Evolutionary conservation across 2,113 vertebrate genomes (phyloP).

Genomic region (Nyctereutes procyonoides): DNA sequence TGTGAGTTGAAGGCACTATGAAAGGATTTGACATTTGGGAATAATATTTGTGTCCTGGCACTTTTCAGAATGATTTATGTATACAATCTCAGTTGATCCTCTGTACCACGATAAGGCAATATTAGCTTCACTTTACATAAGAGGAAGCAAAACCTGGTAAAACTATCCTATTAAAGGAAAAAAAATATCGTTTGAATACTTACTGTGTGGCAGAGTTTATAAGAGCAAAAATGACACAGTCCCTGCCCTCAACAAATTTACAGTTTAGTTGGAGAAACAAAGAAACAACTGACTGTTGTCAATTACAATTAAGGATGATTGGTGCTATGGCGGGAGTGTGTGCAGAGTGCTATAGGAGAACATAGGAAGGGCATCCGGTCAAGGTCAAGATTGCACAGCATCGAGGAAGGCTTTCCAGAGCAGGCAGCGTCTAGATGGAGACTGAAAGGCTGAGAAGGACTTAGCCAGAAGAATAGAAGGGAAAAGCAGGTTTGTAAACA

Average conservation of each 20-base stretch:
- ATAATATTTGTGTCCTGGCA: constrained; percentile 39
- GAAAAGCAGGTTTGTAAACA: not conserved
- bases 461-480: not conserved
- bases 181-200: not conserved
- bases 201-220: not conserved
- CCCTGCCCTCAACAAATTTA: not conserved
- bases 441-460: not conserved
- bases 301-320: not conserved
- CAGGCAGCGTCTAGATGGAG: not conserved
- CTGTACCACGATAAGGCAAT: not conserved
- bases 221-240: not conserved
- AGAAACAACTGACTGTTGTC: not conserved
- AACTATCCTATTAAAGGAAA: constrained; percentile 24
- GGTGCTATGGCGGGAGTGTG: not conserved
- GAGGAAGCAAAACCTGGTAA: constrained; percentile 19
- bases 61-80: constrained; percentile 63
- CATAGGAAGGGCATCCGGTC: not conserved
- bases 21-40: constrained; percentile 32
- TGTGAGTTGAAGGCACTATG: constrained; percentile 20
- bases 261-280: constrained; percentile 14
- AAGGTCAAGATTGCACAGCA: not conserved
- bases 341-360: not conserved
- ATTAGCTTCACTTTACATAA: constrained; percentile 42
- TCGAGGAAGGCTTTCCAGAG: not conserved
- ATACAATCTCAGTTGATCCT: constrained; percentile 35